Evolutionary conservation across 1,140 invertebrate genomes (phyloP), one percentile per base, ranked within the genome.

Genomic region (Rhynchophorus ferrugineus): DNA sequence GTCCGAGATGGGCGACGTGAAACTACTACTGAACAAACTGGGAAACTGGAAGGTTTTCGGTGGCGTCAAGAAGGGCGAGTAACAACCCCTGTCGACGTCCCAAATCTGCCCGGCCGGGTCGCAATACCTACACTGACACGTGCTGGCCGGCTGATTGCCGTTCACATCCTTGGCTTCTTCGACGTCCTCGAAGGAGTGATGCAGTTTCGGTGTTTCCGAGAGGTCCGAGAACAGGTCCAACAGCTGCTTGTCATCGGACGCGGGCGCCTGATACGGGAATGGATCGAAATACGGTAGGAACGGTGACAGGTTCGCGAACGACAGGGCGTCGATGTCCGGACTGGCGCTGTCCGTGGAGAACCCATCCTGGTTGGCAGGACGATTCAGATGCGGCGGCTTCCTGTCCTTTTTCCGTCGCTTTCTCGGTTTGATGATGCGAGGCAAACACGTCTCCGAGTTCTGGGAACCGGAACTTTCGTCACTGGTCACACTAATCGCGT

Each of bases 371-470:
- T 60, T 60, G 61, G 64, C 56, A 70, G 67, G 6, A 46, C 43
- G 57, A 49, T 59, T 58, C 59, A 53, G 54, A 46, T 44, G 47
- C 2, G 69, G 73, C 16, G 83, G 82, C 66, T 89, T 89, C 44
- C 87, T 75, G 61, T 91, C 89, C 69, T 91, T 91, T 79, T 92
- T 93, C 62, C 88, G 79, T 14, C 89, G 77, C 66, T 93, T 93
- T 8, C 89, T 72, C 0, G 88, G 89, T 68, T 92, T 93, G 61
- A 91, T 91, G 43, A 91, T 89, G 37, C 89, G 75, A 17, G 89
- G 89, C 59, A 91, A 68, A 69, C 84, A 86, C 47, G 82, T 85
- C 60, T 89, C 87, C 1, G 83, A 85, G 58, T 81, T 79, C 35
- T 75, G 74, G 5, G 81, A 81, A 8, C 77, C 79, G 49, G 81